These are phyloP conservation scores for Tachina fera DNA, from an alignment of 2,888 invertebrate genomes.

Conservation along the genomic window DNA sequence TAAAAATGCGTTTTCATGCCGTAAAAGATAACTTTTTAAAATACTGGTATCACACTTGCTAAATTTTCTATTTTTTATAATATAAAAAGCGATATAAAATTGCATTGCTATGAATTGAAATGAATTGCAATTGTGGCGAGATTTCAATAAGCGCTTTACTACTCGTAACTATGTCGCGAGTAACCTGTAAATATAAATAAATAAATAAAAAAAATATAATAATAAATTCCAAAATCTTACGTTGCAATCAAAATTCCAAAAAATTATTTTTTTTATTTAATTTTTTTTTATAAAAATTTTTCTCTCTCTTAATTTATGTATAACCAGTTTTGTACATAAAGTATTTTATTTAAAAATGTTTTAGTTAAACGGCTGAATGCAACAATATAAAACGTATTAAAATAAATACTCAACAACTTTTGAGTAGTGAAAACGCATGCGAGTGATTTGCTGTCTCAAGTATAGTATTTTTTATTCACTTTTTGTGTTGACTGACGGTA, in stretches of 20 bases:
- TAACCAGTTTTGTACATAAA: constrained; percentile 57
- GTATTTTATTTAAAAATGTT: constrained; percentile 26
- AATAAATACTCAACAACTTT: constrained; percentile 1
- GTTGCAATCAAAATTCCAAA: constrained; percentile 69
- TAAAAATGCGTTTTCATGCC: not conserved
- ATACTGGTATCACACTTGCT: constrained; percentile 29
- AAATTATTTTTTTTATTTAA: constrained; percentile 17
- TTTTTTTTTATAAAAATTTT: constrained; percentile 4
- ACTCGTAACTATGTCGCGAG: constrained; percentile 56
- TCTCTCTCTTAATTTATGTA: constrained; percentile 42
- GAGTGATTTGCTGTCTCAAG: constrained; percentile 40
- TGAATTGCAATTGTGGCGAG: constrained; percentile 40
- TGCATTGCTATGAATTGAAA: not conserved
- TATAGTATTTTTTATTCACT: constrained; percentile 16
- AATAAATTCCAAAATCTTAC: constrained; percentile 60
- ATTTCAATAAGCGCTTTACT: not conserved
- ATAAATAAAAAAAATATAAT: not conserved
- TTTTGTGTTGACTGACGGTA: constrained; percentile 24
- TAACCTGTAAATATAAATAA: constrained; percentile 15
- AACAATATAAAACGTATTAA: constrained; percentile 27
- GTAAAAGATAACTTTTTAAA: not conserved
- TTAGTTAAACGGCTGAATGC: constrained; percentile 23
- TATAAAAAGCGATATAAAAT: not conserved
- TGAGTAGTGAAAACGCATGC: constrained; percentile 34
- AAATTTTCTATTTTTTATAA: not conserved